A percentile compares a stretch with the other conserved stretches of the same genome.
Conservation (phyloP, 2,888 invertebrate genomes). For the Bugula neritina region DNA sequence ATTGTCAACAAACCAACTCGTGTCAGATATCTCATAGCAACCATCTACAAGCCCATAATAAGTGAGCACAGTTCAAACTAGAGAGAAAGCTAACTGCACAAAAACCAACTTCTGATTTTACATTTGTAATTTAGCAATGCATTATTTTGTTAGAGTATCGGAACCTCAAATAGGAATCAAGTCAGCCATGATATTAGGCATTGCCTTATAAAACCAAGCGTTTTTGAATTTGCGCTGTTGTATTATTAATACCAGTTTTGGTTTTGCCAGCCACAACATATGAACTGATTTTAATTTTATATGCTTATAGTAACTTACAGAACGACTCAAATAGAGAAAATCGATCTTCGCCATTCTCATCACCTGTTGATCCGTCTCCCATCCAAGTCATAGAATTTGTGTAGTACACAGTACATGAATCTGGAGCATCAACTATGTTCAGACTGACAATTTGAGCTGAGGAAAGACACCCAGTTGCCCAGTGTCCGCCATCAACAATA, state of each 20-base stretch:
- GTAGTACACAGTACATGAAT: neutral
- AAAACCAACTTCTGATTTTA: too few species aligned
- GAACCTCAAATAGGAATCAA: too few species aligned
- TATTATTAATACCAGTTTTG: too few species aligned
- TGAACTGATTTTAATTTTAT: too few species aligned
- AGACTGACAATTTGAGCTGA: neutral
- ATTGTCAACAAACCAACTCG: neutral
- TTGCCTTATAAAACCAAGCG: too few species aligned
- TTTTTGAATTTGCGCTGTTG: too few species aligned
- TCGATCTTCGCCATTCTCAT: neutral
- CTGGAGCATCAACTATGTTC: neutral
- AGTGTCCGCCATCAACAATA: neutral
- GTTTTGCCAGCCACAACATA: too few species aligned
- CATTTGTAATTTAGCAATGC: too few species aligned
- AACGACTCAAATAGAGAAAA: neutral
- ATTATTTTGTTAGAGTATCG: too few species aligned
- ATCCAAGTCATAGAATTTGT: neutral
- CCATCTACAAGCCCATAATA: constrained; percentile 21
- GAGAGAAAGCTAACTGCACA: too few species aligned
- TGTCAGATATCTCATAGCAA: constrained; percentile 18
- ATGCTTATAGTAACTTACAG: neutral
- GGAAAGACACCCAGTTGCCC: neutral
- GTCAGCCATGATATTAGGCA: too few species aligned
- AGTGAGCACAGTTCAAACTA: too few species aligned
- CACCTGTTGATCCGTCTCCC: neutral